Evolutionary conservation across 2,797 vertebrate genomes (phyloP).

Genomic region (Toxotes lorentzi): DNA sequence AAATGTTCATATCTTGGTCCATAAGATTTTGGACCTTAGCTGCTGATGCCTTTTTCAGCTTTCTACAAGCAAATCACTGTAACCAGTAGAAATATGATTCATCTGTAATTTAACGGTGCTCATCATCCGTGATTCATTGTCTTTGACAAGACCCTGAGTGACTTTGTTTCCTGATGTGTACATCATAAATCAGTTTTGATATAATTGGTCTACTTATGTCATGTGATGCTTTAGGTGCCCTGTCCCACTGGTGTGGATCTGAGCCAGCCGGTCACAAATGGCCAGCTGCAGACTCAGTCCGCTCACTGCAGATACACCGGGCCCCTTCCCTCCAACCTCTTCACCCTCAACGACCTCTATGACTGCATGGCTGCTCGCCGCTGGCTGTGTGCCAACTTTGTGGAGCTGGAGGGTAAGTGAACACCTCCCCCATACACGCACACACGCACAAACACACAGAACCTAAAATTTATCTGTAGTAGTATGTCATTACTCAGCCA

Average conservation of each 20-base stretch:
- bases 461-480: slow-evolving; percentile 56
- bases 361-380: slow-evolving; percentile 83
- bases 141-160: too few species aligned
- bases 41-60: too few species aligned
- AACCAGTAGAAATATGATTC: too few species aligned
- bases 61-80: too few species aligned
- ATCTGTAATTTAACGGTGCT: background rate
- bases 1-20: too few species aligned
- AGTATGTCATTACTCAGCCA: slow-evolving; percentile 70
- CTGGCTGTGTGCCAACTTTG: slow-evolving; percentile 87
- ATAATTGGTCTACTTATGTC: background rate
- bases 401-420: slow-evolving; percentile 82
- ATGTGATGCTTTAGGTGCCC: slow-evolving; percentile 78
- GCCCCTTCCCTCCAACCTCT: slow-evolving; percentile 88
- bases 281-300: slow-evolving; percentile 55
- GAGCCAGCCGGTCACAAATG: slow-evolving; percentile 62
- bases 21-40: too few species aligned
- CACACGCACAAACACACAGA: slow-evolving; percentile 24
- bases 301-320: slow-evolving; percentile 59
- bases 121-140: background rate
- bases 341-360: slow-evolving; percentile 87
- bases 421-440: slow-evolving; percentile 16
- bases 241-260: slow-evolving; percentile 81
- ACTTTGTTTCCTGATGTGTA: too few species aligned
- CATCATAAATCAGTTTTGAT: too few species aligned